Evolutionary conservation across 2,888 invertebrate genomes (phyloP).

Genomic region (Eudasyphora cyanicolor): DNA sequence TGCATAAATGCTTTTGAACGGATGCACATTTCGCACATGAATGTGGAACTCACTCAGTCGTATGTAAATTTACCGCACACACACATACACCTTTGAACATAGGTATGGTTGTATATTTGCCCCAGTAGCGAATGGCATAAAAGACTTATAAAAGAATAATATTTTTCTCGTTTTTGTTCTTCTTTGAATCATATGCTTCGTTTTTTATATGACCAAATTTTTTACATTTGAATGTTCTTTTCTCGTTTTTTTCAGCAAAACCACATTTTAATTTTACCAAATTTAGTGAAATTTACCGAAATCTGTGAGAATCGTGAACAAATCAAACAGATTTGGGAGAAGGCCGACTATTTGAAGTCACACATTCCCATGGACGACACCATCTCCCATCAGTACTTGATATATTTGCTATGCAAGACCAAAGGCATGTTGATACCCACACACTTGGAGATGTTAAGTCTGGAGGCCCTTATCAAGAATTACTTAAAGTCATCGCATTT

Average conservation of each 20-base stretch:
- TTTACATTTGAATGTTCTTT: constrained; percentile 45
- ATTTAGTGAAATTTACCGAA: constrained; percentile 88
- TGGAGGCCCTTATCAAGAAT: constrained; percentile 78
- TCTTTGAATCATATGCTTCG: not conserved
- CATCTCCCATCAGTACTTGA: constrained; percentile 83
- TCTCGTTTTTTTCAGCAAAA: constrained; percentile 73
- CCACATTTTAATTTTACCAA: constrained; percentile 83
- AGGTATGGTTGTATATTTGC: not conserved
- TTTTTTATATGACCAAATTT: constrained; percentile 55
- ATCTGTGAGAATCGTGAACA: constrained; percentile 88
- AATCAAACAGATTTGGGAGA: constrained; percentile 89
- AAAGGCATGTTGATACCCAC: constrained; percentile 79
- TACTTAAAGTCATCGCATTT: constrained; percentile 80
- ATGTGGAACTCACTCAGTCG: constrained; percentile 40
- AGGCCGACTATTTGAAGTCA: constrained; percentile 84
- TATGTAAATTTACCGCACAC: constrained; percentile 54
- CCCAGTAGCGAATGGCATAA: constrained; percentile 46
- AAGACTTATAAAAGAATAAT: constrained; percentile 59
- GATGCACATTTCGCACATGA: constrained; percentile 65
- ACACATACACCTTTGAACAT: constrained; percentile 1
- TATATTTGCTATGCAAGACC: constrained; percentile 80
- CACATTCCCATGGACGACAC: constrained; percentile 88
- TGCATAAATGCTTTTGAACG: constrained; percentile 62
- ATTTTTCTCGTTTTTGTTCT: constrained; percentile 36
- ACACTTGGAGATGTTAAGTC: constrained; percentile 76